A percentile compares a stretch with the other conserved stretches of the same genome.
Evolutionary conservation across 2,113 vertebrate genomes (phyloP).

Genomic region (Lepisosteus osseus): DNA sequence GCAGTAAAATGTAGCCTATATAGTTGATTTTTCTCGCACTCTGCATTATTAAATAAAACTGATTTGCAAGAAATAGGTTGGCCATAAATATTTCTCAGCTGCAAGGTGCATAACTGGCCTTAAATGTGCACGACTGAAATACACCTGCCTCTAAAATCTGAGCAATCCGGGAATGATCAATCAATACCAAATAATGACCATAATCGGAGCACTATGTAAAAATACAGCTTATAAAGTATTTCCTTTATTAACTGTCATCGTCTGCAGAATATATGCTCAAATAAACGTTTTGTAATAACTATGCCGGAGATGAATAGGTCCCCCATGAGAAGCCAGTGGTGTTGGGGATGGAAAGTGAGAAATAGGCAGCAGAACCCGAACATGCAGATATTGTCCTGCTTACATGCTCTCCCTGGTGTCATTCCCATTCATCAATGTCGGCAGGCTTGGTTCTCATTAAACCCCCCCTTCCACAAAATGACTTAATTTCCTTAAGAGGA

Average conservation of each 20-base stretch:
- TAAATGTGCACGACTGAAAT: conserved; percentile 27
- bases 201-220: conserved; percentile 80
- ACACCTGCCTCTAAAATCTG: conserved; percentile 54
- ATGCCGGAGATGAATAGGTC: conserved; percentile 89
- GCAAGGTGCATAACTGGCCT: conserved; percentile 27
- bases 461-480: conserved; percentile 81
- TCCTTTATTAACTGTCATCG: conserved; percentile 96
- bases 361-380: conserved; percentile 78
- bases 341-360: conserved; percentile 83
- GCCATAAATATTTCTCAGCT: conserved; percentile 24
- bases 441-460: conserved; percentile 88
- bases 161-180: conserved; percentile 64
- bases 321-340: conserved; percentile 74
- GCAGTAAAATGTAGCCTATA: conserved; percentile 31
- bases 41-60: conserved; percentile 47
- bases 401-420: conserved; percentile 76
- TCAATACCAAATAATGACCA: conserved; percentile 72
- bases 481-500: conserved; percentile 99
- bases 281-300: conserved; percentile 93
- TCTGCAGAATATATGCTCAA: conserved; percentile 92
- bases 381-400: conserved; percentile 87
- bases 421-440: conserved; percentile 94
- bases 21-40: conserved; percentile 33
- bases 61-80: conserved; percentile 24
- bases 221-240: conserved; percentile 83